phyloP scores from a whole-genome alignment of 2,113 vertebrate genomes.

The Peromyscus polionotus region DNA sequence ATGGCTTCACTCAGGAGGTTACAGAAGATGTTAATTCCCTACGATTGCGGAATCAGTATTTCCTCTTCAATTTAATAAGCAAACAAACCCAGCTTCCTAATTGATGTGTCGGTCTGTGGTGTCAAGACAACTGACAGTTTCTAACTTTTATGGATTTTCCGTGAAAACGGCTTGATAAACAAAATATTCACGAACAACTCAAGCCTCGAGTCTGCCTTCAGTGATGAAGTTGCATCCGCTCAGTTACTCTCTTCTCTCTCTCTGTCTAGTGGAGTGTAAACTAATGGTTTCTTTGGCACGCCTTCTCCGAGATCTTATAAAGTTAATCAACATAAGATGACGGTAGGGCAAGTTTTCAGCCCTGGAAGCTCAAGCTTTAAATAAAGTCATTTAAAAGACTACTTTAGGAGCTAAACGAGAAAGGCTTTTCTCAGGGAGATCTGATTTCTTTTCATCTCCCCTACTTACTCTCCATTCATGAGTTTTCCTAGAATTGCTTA shows the following conservation, averaged over 20 bases:
- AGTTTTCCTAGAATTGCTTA: conserved; percentile 83
- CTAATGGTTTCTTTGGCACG: conserved; percentile 34
- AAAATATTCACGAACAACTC: conserved; percentile 2
- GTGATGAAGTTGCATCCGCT: neutral
- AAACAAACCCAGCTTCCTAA: neutral
- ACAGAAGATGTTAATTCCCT: conserved; percentile 18
- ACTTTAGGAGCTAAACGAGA: conserved; percentile 78
- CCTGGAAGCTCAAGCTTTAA: conserved; percentile 62
- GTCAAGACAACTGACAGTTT: neutral
- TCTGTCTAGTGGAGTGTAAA: conserved; percentile 13
- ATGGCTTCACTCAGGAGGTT: neutral
- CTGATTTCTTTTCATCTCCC: conserved; percentile 87
- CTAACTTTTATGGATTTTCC: neutral
- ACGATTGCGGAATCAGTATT: neutral
- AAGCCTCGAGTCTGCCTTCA: neutral
- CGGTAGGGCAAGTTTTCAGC: conserved; percentile 41
- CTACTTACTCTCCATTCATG: conserved; percentile 78
- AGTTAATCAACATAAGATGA: conserved; percentile 68
- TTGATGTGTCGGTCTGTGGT: neutral
- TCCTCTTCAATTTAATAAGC: neutral
- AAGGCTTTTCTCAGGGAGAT: conserved; percentile 86
- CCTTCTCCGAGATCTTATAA: conserved; percentile 50
- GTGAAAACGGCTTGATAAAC: neutral
- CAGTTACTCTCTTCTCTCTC: neutral
- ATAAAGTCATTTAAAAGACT: conserved; percentile 74